Evolutionary conservation across 2,113 vertebrate species (phyloP).

Genomic region (Myotis yumanensis): DNA sequence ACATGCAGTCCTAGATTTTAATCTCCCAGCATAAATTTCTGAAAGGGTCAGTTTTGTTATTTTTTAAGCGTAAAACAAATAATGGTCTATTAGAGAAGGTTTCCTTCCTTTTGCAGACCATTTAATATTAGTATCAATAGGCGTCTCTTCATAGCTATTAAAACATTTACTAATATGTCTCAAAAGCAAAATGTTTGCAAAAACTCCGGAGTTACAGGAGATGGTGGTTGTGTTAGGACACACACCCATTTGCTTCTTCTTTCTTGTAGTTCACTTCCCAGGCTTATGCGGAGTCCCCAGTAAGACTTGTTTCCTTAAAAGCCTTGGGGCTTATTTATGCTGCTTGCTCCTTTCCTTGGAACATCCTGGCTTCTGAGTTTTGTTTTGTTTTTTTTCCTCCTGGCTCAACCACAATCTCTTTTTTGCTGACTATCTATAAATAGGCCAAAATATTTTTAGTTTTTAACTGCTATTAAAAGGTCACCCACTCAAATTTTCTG

Average conservation of each 20-base stretch:
- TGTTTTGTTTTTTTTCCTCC: background rate
- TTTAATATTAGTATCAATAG: background rate
- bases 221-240: background rate
- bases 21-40: background rate
- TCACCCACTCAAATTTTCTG: background rate
- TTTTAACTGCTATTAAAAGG: background rate
- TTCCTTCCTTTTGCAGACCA: background rate
- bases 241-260: background rate
- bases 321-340: background rate
- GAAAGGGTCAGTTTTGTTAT: background rate
- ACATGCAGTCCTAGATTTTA: background rate
- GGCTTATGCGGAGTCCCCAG: background rate
- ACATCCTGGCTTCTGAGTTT: background rate
- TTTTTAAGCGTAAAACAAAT: background rate
- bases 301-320: background rate
- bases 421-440: background rate
- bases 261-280: background rate
- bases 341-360: background rate
- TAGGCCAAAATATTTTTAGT: background rate
- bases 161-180: background rate
- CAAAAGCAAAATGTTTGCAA: background rate
- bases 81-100: background rate
- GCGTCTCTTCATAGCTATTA: background rate
- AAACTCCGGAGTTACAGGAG: background rate
- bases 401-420: background rate